phyloP scores from a whole-genome alignment of 2,113 vertebrate genomes.

The Pachycephala philippinensis region DNA sequence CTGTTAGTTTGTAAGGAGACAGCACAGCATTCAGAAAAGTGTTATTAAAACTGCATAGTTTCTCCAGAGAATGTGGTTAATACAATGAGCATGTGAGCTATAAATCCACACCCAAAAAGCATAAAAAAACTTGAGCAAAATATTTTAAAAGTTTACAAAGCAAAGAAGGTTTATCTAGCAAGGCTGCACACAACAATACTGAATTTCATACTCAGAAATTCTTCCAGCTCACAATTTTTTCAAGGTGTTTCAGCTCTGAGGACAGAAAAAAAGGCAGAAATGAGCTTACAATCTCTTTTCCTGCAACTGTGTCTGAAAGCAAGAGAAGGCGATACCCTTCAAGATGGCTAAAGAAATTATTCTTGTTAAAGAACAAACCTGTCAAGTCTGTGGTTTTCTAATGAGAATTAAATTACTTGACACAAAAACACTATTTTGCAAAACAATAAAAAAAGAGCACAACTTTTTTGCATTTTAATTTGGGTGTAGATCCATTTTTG shows the following conservation, averaged over 20 bases:
- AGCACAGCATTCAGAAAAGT: not conserved
- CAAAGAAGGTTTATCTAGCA: constrained; percentile 28
- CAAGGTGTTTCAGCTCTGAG: constrained; percentile 55
- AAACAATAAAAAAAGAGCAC: not conserved
- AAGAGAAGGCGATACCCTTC: not conserved
- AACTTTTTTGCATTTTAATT: not conserved
- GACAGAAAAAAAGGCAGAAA: constrained; percentile 52
- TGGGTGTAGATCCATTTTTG: not conserved
- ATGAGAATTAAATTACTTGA: not conserved
- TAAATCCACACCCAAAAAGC: constrained; percentile 9
- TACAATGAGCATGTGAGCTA: constrained; percentile 5
- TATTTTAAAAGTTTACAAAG: not conserved
- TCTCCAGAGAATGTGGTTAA: constrained; percentile 21
- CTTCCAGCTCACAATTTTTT: constrained; percentile 53
- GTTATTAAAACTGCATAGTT: not conserved
- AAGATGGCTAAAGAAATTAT: not conserved
- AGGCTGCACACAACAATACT: constrained; percentile 9
- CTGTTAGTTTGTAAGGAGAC: constrained; percentile 22
- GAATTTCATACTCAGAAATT: constrained; percentile 60
- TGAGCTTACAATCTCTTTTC: constrained; percentile 5
- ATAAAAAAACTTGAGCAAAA: not conserved
- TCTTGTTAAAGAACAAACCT: not conserved
- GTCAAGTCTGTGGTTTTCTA: not conserved
- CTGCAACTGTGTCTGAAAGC: not conserved
- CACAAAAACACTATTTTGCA: not conserved